Percentiles rank a stretch among this genome's conserved stretches.
phyloP scores from a whole-genome alignment of 2,113 vertebrate species.

The Steatornis caripensis region DNA sequence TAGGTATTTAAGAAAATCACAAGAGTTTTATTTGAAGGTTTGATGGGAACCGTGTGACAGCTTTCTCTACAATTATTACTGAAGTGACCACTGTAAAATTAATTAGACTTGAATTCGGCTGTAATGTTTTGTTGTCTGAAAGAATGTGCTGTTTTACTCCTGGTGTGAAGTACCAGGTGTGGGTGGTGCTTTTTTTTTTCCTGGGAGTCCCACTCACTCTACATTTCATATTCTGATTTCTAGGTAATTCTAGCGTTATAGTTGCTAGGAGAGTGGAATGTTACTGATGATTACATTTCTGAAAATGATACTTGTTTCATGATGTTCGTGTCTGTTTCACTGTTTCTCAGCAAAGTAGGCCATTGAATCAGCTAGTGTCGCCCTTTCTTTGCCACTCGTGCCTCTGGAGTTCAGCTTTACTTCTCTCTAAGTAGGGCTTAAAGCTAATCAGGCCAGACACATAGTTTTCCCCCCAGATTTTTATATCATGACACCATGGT shows the following conservation, averaged over 20 bases:
- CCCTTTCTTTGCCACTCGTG: not conserved
- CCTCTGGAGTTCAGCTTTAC: not conserved
- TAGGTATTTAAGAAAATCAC: not conserved
- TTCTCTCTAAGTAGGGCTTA: not conserved
- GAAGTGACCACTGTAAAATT: not conserved
- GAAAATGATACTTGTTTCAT: not conserved
- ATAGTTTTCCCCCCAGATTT: not conserved
- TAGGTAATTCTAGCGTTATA: not conserved
- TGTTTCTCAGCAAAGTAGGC: not conserved
- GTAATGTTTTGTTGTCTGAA: not conserved
- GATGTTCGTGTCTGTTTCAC: not conserved
- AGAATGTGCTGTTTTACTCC: not conserved
- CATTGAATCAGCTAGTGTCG: not conserved
- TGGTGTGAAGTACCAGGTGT: not conserved
- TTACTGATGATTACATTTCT: not conserved
- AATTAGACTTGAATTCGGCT: not conserved
- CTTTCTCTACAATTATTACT: not conserved
- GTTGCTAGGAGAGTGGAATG: not conserved
- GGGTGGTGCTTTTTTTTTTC: not conserved
- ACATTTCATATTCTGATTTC: not conserved
- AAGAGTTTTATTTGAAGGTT: not conserved
- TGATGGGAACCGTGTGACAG: not conserved
- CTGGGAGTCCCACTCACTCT: not conserved
- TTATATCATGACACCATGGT: not conserved
- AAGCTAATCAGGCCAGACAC: not conserved